Base-by-base conservation (phyloP, 2,888 invertebrate species). In the Gerris lacustris region DNA sequence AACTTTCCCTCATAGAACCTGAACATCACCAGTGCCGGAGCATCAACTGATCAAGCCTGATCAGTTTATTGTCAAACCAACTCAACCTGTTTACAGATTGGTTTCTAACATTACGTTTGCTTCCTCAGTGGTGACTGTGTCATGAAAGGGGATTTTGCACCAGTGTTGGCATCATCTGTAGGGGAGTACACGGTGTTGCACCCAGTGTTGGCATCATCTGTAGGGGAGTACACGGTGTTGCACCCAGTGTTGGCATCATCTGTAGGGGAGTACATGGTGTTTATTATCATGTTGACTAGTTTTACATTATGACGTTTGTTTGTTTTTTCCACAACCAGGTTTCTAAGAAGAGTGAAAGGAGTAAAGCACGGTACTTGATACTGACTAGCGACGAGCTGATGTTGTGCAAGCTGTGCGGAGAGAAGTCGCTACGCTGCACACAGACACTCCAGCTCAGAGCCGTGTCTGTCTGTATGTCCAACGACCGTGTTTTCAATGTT, bases 301-400 rank as follows among this genome's bases (percentile, higher is more conserved):
- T 55, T 55, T 31, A 31, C 31, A 31, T 31, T 31, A 31, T 4
- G 31, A 31, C 2, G 31, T 31, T 31, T 31, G 31, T 31, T 31
- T 31, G 4, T 31, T 31, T 31, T 31, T 1, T 31, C 4, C 31
- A 31, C 31, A 1, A 31, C 31, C 72, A 77, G 78, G 75, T 77
- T 6, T 76, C 77, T 6, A 76, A 76, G 67, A 75, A 75, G 44
- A 72, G 73, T 17, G 73, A 75, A 45, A 74, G 73, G 70, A 69
- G 70, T 79, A 79, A 78, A 81, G 85, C 84, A 75, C 80, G 88
- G 6, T 88, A 88, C 78, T 87, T 89, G 73, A 84, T 90, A 74
- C 82, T 91, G 17, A 85, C 89, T 80, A 88, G 85, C 17, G 91
- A 91, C 77, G 87, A 88, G 76, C 82, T 91, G 66, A 82, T 91